Conservation (phyloP, 2,888 invertebrate genomes). For the Lasioglossum figueresi region DNA sequence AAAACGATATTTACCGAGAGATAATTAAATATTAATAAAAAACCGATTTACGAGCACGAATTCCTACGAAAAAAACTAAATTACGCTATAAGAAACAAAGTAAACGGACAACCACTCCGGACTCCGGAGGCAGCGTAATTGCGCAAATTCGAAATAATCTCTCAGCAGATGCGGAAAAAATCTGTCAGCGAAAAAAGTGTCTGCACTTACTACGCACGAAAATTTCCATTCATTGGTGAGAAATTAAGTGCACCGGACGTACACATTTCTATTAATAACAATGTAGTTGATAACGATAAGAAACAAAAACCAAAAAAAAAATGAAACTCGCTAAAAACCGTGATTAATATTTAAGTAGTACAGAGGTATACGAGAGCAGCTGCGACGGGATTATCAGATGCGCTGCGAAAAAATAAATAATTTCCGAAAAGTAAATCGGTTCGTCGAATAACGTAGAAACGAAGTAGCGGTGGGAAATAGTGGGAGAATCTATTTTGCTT, state of each 20-base stretch:
- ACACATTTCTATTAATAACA: slow-evolving; percentile 49
- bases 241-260: slow-evolving; percentile 16
- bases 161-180: not conserved
- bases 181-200: not conserved
- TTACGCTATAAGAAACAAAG: not conserved
- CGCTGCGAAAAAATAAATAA: slow-evolving; percentile 5
- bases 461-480: slow-evolving; percentile 53
- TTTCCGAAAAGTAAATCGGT: slow-evolving; percentile 47
- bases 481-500: slow-evolving; percentile 76
- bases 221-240: slow-evolving; percentile 24
- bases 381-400: not conserved
- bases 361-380: not conserved
- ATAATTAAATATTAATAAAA: not conserved
- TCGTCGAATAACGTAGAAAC: slow-evolving; percentile 65
- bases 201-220: not conserved
- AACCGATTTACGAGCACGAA: not conserved
- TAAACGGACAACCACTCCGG: not conserved
- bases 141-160: not conserved
- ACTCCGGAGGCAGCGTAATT: not conserved
- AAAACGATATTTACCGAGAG: not conserved
- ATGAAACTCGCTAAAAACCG: not conserved
- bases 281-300: slow-evolving; percentile 14
- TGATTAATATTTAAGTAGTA: slow-evolving; percentile 15
- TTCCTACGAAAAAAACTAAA: not conserved
- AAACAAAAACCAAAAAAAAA: slow-evolving; percentile 1